Evolutionary conservation across 2,113 vertebrate genomes (phyloP).

Genomic region (Okapia johnstoni): DNA sequence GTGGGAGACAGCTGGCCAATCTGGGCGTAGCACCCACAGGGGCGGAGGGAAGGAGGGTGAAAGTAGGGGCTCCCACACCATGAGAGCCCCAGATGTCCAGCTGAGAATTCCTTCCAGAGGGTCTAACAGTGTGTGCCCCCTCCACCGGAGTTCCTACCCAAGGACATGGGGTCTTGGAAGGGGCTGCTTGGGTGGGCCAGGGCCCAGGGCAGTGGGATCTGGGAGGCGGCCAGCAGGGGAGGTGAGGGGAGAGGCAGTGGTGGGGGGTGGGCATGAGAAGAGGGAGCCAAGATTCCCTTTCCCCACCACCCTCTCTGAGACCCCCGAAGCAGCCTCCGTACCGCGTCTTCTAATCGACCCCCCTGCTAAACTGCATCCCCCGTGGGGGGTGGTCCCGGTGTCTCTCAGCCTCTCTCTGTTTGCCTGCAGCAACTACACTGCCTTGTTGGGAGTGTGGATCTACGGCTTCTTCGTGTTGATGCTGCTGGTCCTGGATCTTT

Average conservation of each 20-base stretch:
- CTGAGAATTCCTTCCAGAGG: too few species aligned
- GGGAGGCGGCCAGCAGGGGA: rapidly evolving
- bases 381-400: rapidly evolving
- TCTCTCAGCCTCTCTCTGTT: neutral
- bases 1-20: neutral
- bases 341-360: rapidly evolving
- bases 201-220: neutral
- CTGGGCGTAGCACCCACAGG: rapidly evolving
- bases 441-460: conserved; percentile 97
- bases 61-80: neutral
- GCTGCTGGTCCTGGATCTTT: conserved; percentile 93
- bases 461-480: conserved; percentile 97
- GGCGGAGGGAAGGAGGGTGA: neutral
- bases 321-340: rapidly evolving
- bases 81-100: neutral
- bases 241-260: neutral
- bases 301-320: neutral
- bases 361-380: rapidly evolving
- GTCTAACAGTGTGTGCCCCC: neutral
- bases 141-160: rapidly evolving
- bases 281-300: neutral
- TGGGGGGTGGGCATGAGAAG: neutral
- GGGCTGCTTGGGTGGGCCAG: neutral
- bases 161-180: neutral
- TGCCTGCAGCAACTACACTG: conserved; percentile 93